Evolutionary conservation across 2,888 invertebrate genomes (phyloP), one percentile per base, ranked within the genome.

Genomic region (Philonicus albiceps): DNA sequence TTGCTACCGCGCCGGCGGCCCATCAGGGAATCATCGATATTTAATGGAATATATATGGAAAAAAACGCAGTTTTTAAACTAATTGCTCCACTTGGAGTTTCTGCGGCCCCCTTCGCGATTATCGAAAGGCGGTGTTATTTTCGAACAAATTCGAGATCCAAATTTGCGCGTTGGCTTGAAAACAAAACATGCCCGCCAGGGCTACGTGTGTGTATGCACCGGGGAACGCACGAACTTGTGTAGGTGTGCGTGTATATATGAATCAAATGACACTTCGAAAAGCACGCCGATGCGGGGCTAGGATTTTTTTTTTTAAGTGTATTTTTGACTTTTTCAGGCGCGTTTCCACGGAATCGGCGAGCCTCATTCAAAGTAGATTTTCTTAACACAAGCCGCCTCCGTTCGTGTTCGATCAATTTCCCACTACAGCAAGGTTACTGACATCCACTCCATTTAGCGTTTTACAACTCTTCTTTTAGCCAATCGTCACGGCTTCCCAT

Each of bases 201-300:
- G 40, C 11, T 40, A 6, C 22, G 37, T 16, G 43, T 16, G 6
- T 40, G 22, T 43, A 27, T 19, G 19, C 27, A 11, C 40, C 40
- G 34, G 27, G 64, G 49, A n/a, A n/a, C 49, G 49, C 19, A 7
- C 53, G 64, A 7, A 11, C 27, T 27, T 8, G 8, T 53, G 53
- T 53, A 53, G 31, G 27, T 27, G n/a, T 84, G 43, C 27, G 30
- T 30, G n/a, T 22, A 19, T 84, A 30, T n/a, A 84, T 73, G 73
- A 72, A 40, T 19, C 27, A 85, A 73, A 86, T 86, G 86, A 86
- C 86, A 86, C 34, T 78, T 78, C 27, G 34, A 72, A 86, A 86
- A 78, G 78, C 76, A 86, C 86, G 86, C 86, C 55, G 76, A 34
- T 76, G 76, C 76, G 49, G 64, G n/a, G 37, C 16, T 11, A 49